These are phyloP conservation scores for Conger conger DNA, from an alignment of 2,113 vertebrate genomes.

Conservation along the genomic window DNA sequence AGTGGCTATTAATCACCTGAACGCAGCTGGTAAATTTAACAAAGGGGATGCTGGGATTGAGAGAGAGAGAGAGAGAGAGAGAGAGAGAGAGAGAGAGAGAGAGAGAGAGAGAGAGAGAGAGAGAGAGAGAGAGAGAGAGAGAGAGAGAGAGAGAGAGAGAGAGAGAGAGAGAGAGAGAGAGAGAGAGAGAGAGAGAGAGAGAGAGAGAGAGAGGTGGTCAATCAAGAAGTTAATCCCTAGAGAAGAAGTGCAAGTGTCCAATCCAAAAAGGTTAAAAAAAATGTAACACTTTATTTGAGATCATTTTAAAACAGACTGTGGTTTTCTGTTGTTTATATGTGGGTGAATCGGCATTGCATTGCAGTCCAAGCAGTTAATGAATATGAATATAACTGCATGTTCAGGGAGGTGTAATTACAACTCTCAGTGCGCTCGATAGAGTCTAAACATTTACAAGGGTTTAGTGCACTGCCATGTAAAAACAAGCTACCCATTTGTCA, in stretches of 20 bases:
- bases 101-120: no score
- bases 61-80: no score
- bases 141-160: no score
- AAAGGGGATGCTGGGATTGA: not conserved
- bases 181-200: no score
- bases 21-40: not conserved
- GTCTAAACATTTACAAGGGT: not conserved
- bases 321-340: conserved; percentile 4
- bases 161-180: no score
- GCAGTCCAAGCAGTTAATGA: conserved; percentile 3
- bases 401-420: not conserved
- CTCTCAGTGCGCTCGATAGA: not conserved
- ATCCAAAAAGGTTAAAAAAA: not conserved
- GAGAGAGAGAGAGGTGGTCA: no score
- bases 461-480: not conserved
- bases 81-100: no score
- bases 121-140: no score
- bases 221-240: not conserved
- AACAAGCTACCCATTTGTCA: not conserved
- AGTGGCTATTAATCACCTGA: not conserved
- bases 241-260: not conserved
- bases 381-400: not conserved
- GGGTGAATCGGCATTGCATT: not conserved
- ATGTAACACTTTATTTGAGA: not conserved
- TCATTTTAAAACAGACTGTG: not conserved